phyloP scores from a whole-genome alignment of 1,140 invertebrate species.

The Tigriopus japonicus region DNA sequence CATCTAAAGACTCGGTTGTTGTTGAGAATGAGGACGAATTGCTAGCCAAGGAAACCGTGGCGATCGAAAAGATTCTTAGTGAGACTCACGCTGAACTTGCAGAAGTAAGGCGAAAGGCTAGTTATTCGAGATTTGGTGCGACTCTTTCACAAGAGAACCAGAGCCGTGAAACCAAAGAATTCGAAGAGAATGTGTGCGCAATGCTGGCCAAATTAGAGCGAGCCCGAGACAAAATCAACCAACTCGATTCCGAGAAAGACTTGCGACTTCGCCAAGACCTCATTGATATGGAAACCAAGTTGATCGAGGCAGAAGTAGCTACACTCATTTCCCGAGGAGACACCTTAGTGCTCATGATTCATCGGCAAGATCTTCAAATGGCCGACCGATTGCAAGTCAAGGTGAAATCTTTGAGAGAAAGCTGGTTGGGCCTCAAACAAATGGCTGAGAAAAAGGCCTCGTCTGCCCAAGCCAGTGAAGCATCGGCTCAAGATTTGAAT shows the following conservation, averaged over 20 bases:
- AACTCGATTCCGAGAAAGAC: constrained; percentile 14
- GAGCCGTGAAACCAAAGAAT: neutral
- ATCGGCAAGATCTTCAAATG: constrained; percentile 30
- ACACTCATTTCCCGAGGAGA: constrained; percentile 56
- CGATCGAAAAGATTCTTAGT: neutral
- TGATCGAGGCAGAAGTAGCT: constrained; percentile 52
- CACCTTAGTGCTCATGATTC: constrained; percentile 44
- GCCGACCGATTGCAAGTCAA: constrained; percentile 35
- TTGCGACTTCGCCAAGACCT: constrained; percentile 27
- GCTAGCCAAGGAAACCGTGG: neutral
- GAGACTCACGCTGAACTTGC: neutral
- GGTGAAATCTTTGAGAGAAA: constrained; percentile 35
- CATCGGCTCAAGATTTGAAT: constrained; percentile 7
- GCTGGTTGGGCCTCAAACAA: constrained; percentile 44
- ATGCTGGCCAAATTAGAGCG: neutral
- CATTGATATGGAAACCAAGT: constrained; percentile 39
- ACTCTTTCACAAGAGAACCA: neutral
- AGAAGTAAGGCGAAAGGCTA: neutral
- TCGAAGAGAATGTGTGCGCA: neutral
- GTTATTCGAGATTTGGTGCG: neutral
- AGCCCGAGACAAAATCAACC: constrained; percentile 7
- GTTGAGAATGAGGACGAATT: neutral
- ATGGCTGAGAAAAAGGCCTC: constrained; percentile 35
- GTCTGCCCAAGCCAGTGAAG: neutral
- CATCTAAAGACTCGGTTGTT: neutral